Percentiles rank a stretch among this genome's conserved stretches.
Conservation (phyloP, 2,888 invertebrate genomes). For the Drosophila emarginata region DNA sequence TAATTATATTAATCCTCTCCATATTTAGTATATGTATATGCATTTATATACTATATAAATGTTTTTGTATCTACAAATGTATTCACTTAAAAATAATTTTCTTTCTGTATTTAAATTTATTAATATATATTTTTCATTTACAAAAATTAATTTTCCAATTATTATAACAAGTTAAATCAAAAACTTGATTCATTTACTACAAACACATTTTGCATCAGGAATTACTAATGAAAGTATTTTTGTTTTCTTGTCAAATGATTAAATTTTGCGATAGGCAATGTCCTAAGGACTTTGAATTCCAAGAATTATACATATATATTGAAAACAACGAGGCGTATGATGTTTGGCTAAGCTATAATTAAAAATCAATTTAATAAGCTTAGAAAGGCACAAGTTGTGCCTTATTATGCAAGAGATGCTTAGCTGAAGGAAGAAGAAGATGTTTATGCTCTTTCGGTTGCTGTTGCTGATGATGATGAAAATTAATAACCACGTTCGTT, state of each 20-base stretch:
- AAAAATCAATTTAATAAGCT: conserved; percentile 71
- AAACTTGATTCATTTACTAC: background rate
- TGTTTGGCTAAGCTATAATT: conserved; percentile 57
- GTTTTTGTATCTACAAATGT: no score
- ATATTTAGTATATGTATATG: no score
- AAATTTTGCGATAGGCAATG: background rate
- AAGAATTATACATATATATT: background rate
- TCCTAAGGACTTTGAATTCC: background rate
- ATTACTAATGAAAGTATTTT: no score
- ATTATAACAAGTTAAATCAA: no score
- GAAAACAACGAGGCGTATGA: background rate
- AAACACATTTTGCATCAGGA: no score
- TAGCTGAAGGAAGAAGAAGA: conserved; percentile 26
- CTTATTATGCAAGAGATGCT: conserved; percentile 60
- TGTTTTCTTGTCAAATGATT: background rate
- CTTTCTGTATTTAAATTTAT: no score
- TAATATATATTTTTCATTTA: no score
- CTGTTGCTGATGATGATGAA: no score
- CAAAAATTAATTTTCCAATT: no score
- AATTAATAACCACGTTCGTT: conserved; percentile 61
- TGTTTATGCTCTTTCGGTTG: conserved; percentile 16
- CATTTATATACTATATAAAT: no score
- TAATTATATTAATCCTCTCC: no score
- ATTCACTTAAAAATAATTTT: no score
- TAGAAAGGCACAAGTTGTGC: conserved; percentile 52